Evolutionary conservation across 2,888 invertebrate genomes (phyloP), one percentile per base, ranked within the genome.

Genomic region (Itoplectis maculator): DNA sequence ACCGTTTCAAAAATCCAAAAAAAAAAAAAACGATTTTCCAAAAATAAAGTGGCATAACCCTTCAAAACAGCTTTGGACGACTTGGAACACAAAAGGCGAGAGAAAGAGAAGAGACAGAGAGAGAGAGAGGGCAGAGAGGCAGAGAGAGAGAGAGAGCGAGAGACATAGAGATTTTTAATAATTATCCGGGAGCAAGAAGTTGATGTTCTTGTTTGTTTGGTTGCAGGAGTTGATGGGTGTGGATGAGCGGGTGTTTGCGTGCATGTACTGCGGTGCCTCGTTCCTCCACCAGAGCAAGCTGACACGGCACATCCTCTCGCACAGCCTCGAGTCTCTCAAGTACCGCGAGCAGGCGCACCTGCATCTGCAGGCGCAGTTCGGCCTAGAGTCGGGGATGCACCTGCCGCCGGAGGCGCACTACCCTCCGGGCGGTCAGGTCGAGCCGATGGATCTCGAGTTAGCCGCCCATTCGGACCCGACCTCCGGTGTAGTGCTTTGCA

Each of bases 281-380:
- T 97, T 97, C 94, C 96, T 97, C 90, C 97, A 97, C 94, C 97
- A 97, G 95, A 97, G 96, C 95, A 97, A 97, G 95, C 94, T 97
- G 93, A 97, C 97, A 92, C 94, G 97, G 93, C 97, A 97, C 94
- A 96, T 97, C 94, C 95, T 97, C 91, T 97, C 97, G 92, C 97
- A 97, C 94, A 97, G 97, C 92, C 95, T 97, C 93, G 97, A 97
- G 94, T 96, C 97, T 88, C 95, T 97, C 93, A 97, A 97, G 95
- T 97, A 96, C 93, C 95, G 97, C 88, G 97, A 97, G 92, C 96
- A 96, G 90, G 91, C 91, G 88, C 94, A 93, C 90, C 94, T 93
- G 92, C 94, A 89, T 93, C 90, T 92, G 89, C 94, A 93, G 93
- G 93, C 93, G 79, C 93, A 93, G 86, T 91, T 93, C 86, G 92